phyloP scores from a whole-genome alignment of 2,888 invertebrate genomes.

The Cataglyphis albicans region DNA sequence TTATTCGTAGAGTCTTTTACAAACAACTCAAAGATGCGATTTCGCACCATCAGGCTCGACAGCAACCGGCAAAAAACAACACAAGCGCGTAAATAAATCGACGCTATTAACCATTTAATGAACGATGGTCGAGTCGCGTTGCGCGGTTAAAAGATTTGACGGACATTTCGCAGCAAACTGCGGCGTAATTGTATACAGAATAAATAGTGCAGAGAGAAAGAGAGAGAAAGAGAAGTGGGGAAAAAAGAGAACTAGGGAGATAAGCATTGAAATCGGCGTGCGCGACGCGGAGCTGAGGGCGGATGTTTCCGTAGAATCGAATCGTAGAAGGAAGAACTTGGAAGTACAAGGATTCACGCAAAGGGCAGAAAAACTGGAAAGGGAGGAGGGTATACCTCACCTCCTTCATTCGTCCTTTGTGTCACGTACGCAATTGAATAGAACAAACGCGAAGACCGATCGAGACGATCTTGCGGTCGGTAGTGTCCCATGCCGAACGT shows the following conservation, averaged over 20 bases:
- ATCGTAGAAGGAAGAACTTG: constrained; percentile 47
- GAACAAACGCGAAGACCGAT: constrained; percentile 46
- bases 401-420: constrained; percentile 44
- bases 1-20: constrained; percentile 26
- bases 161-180: constrained; percentile 48
- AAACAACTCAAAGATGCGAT: constrained; percentile 15
- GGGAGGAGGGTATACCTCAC: not conserved
- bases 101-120: constrained; percentile 46
- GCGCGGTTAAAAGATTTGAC: constrained; percentile 47
- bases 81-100: constrained; percentile 44
- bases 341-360: constrained; percentile 6
- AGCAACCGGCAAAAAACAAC: constrained; percentile 39
- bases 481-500: constrained; percentile 65
- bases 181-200: constrained; percentile 53
- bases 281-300: not conserved
- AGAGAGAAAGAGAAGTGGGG: not conserved
- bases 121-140: constrained; percentile 36
- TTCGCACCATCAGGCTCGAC: constrained; percentile 13
- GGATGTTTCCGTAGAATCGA: constrained; percentile 40
- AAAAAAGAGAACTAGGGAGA: not conserved
- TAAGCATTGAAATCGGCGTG: constrained; percentile 29
- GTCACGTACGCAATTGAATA: constrained; percentile 56
- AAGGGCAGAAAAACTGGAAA: not conserved
- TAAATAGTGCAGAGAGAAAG: constrained; percentile 23
- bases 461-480: constrained; percentile 63